Evolutionary conservation across 2,797 vertebrate genomes (phyloP).

Genomic region (Allobates femoralis): DNA sequence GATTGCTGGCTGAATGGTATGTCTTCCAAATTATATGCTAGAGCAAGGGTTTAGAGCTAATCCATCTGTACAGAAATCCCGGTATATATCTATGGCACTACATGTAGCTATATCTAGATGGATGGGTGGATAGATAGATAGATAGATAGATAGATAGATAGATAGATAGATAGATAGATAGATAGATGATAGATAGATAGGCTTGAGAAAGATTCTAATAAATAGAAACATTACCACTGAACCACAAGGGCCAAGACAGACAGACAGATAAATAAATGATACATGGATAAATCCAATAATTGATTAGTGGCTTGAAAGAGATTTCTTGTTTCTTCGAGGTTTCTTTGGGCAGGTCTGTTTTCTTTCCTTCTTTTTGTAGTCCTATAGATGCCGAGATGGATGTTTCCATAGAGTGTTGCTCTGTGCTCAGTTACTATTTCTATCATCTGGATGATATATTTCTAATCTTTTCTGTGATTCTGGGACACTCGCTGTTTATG

Average conservation of each 20-base stretch:
- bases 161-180: neutral
- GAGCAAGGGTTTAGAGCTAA: neutral
- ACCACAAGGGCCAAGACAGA: no score
- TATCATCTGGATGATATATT: neutral
- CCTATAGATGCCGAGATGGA: no score
- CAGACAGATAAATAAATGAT: no score
- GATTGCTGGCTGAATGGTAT: constrained; percentile 22
- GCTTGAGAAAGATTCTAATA: no score
- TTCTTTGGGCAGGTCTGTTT: no score
- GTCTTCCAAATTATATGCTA: neutral
- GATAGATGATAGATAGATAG: neutral
- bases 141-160: constrained; percentile 2
- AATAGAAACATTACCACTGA: no score
- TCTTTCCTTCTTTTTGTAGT: no score
- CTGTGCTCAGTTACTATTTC: neutral
- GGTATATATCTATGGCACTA: neutral
- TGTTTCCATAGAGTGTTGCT: neutral
- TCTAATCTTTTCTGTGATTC: neutral
- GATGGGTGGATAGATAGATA: neutral
- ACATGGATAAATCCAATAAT: no score
- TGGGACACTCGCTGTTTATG: constrained; percentile 13
- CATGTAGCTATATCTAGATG: neutral
- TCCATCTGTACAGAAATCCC: neutral
- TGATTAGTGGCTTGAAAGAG: no score
- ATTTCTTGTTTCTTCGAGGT: no score